Evolutionary conservation across 2,113 vertebrate species (phyloP).

Genomic region (Orientallactaga bullata): DNA sequence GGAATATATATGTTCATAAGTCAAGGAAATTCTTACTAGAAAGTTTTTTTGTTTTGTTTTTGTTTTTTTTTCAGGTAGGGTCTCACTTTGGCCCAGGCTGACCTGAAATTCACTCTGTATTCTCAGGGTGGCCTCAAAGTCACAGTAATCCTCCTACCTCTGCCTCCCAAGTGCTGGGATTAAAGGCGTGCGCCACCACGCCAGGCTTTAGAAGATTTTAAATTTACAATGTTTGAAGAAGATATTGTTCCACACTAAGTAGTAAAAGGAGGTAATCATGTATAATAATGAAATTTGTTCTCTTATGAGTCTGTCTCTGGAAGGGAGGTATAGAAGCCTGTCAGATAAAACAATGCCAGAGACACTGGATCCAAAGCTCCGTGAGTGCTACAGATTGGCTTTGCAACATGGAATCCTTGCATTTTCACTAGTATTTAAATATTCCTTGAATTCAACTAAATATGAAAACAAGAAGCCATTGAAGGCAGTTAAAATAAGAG

Average conservation of each 20-base stretch:
- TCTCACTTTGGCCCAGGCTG: no score
- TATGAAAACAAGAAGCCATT: slow-evolving; percentile 23
- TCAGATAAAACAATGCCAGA: background rate
- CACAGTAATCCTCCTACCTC: no score
- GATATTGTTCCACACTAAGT: rapidly evolving
- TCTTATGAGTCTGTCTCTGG: background rate
- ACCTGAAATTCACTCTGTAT: no score
- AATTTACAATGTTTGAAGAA: background rate
- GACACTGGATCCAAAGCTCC: background rate
- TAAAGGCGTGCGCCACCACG: no score
- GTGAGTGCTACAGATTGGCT: background rate
- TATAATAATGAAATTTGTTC: background rate
- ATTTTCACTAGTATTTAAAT: slow-evolving; percentile 12
- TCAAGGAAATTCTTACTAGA: background rate
- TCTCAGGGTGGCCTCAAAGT: no score
- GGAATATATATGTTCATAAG: background rate
- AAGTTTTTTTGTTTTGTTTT: no score
- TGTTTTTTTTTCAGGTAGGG: no score
- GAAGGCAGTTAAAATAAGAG: slow-evolving; percentile 7
- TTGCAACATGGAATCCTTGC: background rate
- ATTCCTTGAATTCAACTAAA: slow-evolving; percentile 22
- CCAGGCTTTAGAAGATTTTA: background rate
- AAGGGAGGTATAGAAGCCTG: background rate
- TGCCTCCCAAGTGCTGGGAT: no score
- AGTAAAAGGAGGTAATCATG: background rate